Conservation (phyloP, 2,113 vertebrate genomes). For the Larimichthys polyactis region DNA sequence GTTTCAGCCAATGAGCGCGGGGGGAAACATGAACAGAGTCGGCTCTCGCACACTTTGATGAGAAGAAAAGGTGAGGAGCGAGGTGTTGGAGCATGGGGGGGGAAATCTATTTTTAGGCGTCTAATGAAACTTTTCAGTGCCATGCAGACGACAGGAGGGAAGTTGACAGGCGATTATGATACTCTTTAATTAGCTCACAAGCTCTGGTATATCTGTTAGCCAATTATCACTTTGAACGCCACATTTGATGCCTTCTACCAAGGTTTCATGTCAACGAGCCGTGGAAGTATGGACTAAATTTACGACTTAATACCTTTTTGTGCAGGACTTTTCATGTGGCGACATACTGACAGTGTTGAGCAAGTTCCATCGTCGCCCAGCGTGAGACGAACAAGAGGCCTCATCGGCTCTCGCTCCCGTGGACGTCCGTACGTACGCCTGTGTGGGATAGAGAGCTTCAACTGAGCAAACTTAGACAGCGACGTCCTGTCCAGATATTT, state of each 20-base stretch:
- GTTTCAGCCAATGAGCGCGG: constrained; percentile 51
- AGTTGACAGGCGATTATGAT: constrained; percentile 75
- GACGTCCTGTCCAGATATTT: constrained; percentile 12
- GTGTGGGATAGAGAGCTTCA: neutral
- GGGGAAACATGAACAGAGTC: constrained; percentile 16
- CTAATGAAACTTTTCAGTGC: constrained; percentile 68
- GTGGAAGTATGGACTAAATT: neutral
- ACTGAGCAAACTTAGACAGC: neutral
- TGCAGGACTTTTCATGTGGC: neutral
- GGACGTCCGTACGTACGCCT: neutral
- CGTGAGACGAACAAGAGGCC: neutral
- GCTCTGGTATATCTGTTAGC: constrained; percentile 49
- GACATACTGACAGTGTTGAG: neutral
- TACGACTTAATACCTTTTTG: neutral
- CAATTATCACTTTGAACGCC: constrained; percentile 55
- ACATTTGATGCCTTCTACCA: constrained; percentile 24
- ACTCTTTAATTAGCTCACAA: constrained; percentile 73
- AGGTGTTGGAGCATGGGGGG: constrained; percentile 59
- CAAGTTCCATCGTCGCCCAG: neutral
- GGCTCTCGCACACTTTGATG: constrained; percentile 51
- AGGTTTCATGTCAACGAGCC: constrained; percentile 1
- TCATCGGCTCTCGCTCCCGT: neutral
- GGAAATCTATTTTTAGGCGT: constrained; percentile 77
- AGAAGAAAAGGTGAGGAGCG: constrained; percentile 73
- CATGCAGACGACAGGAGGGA: constrained; percentile 29